Evolutionary conservation across 2,888 invertebrate genomes (phyloP), one percentile per base, ranked within the genome.

Genomic region (Drosophila setosimentum): DNA sequence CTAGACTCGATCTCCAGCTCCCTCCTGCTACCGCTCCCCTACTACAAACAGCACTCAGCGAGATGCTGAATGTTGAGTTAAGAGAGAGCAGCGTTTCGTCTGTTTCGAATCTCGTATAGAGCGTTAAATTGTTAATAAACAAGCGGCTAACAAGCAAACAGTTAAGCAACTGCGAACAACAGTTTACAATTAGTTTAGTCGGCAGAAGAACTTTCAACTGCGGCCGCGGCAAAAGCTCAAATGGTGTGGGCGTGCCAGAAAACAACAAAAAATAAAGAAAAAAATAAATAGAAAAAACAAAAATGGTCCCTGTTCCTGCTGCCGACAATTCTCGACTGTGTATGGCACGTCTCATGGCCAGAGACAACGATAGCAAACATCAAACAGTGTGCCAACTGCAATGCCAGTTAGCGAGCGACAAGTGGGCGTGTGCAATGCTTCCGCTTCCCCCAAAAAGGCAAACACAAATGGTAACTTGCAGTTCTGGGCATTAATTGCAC

Each of bases 51-150:
- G 42, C 35, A 42, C 35, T 27, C 8, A 35, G 35, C 27, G n/a
- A 27, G 10, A 27, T 11, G 29, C 21, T 21, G 35, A 45, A 53
- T 54, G 78, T 69, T 74, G 68, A 76, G 73, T 62, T 69, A 64
- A 71, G 70, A 63, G 74, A 74, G 74, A 78, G 78, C 75, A 74
- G 58, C 61, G 11, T 33, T 45, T 32, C 33, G 57, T 70, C 53
- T 66, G 63, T 40, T 66, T 58, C 66, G 64, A 61, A 60, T 73
- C 59, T 65, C 61, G 57, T 78, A 75, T 73, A 72, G 78, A 88
- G 82, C 90, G 90, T 83, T 90, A 91, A 90, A 90, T 90, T 91
- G 90, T 90, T 90, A 87, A 90, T 91, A 90, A 91, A 89, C 89
- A 84, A 83, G 86, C 85, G 77, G 67, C 78, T 87, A 87, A 89